phyloP scores from a whole-genome alignment of 1,140 invertebrate genomes.

The Leptinotarsa defecta region DNA sequence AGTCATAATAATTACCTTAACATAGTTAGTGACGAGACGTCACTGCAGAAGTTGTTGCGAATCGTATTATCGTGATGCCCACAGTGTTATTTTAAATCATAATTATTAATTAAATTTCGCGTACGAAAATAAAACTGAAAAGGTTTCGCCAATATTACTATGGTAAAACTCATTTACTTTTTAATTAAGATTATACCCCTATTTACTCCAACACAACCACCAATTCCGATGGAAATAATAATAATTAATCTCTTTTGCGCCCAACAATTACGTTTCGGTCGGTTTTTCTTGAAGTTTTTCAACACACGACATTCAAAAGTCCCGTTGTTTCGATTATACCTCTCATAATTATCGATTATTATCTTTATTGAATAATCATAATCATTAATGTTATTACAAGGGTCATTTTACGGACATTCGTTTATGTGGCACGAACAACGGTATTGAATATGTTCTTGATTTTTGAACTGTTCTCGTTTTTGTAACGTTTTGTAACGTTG shows the following conservation, averaged over 20 bases:
- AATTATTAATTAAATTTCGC: constrained; percentile 41
- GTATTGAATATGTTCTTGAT: neutral
- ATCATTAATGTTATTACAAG: neutral
- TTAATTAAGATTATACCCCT: constrained; percentile 48
- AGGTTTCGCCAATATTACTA: constrained; percentile 28
- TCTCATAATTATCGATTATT: constrained; percentile 9
- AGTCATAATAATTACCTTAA: too few relatives aligned
- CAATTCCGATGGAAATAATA: constrained; percentile 18
- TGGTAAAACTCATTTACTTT: constrained; percentile 47
- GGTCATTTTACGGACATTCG: neutral
- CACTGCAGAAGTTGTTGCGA: neutral
- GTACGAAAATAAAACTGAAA: constrained; percentile 33
- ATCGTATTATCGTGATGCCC: constrained; percentile 30
- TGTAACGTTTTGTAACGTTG: too few relatives aligned
- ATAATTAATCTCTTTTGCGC: constrained; percentile 38
- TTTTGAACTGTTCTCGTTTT: neutral
- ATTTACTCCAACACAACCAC: constrained; percentile 41
- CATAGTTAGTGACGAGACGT: neutral
- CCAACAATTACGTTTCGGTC: neutral
- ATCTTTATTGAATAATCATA: constrained; percentile 18
- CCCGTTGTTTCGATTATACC: constrained; percentile 6
- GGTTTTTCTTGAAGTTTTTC: constrained; percentile 4
- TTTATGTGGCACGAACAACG: constrained; percentile 1
- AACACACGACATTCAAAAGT: constrained; percentile 8
- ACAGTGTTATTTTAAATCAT: constrained; percentile 32